Conservation (phyloP, 2,113 vertebrate genomes). For the Lates calcarifer region DNA sequence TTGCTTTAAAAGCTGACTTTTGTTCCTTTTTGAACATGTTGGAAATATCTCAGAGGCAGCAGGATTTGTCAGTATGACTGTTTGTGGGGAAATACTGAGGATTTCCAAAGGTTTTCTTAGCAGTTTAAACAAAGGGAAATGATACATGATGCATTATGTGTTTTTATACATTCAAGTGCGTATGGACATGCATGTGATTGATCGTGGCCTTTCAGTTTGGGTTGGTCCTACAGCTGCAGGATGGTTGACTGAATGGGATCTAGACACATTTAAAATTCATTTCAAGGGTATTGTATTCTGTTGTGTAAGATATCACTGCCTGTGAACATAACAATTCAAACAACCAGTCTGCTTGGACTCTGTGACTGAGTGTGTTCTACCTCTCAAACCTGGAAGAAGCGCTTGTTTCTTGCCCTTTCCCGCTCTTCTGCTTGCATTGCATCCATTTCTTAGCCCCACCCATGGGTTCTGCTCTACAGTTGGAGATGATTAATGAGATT, state of each 20-base stretch:
- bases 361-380: slow-evolving; percentile 14
- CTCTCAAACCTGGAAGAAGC: neutral
- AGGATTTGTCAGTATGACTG: neutral
- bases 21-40: slow-evolving; percentile 14
- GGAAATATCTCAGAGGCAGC: neutral
- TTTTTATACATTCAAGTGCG: neutral
- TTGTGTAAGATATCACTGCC: neutral
- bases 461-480: slow-evolving; percentile 27
- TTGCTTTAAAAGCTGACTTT: neutral
- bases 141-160: neutral
- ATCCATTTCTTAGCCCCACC: slow-evolving; percentile 52
- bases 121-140: slow-evolving; percentile 1
- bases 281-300: neutral
- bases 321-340: neutral
- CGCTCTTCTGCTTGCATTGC: neutral
- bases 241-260: neutral
- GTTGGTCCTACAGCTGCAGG: neutral
- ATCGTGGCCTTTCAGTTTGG: neutral
- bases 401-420: neutral
- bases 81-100: neutral
- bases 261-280: neutral
- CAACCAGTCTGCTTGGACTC: neutral
- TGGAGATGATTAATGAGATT: slow-evolving; percentile 54
- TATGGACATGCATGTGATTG: neutral
- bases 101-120: neutral